A percentile compares a stretch with the other conserved stretches of the same genome.
Evolutionary conservation across 2,797 vertebrate genomes (phyloP).

Genomic region (Tarsius wallacei): DNA sequence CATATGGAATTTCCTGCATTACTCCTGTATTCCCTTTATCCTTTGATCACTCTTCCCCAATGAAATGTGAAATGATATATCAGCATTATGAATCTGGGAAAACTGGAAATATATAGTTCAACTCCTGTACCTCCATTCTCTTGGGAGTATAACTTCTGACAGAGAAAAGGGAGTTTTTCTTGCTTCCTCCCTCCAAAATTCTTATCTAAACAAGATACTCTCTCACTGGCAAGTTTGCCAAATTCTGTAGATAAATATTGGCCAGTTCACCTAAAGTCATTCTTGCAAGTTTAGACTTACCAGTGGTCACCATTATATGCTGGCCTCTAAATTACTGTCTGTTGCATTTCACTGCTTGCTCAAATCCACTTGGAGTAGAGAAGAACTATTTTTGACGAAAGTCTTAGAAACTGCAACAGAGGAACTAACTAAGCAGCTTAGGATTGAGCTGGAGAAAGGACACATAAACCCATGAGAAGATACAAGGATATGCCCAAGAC

Average conservation of each 20-base stretch:
- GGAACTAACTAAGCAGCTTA: not conserved
- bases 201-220: not conserved
- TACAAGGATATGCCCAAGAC: not conserved
- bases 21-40: not conserved
- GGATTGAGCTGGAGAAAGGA: not conserved
- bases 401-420: not conserved
- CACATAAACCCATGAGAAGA: not conserved
- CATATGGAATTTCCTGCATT: not conserved
- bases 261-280: not conserved
- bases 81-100: not conserved
- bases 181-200: not conserved
- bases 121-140: not conserved
- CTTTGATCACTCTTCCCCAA: not conserved
- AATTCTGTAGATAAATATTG: not conserved
- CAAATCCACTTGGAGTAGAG: not conserved
- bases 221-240: not conserved
- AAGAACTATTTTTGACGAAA: not conserved
- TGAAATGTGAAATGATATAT: not conserved
- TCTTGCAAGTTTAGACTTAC: not conserved
- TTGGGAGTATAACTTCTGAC: not conserved
- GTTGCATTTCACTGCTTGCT: not conserved
- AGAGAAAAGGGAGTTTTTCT: not conserved
- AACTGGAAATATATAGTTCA: not conserved
- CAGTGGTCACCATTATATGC: not conserved
- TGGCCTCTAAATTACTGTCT: not conserved